Evolutionary conservation across 2,888 invertebrate species (phyloP).

Genomic region (Gandaritis pyraliata): DNA sequence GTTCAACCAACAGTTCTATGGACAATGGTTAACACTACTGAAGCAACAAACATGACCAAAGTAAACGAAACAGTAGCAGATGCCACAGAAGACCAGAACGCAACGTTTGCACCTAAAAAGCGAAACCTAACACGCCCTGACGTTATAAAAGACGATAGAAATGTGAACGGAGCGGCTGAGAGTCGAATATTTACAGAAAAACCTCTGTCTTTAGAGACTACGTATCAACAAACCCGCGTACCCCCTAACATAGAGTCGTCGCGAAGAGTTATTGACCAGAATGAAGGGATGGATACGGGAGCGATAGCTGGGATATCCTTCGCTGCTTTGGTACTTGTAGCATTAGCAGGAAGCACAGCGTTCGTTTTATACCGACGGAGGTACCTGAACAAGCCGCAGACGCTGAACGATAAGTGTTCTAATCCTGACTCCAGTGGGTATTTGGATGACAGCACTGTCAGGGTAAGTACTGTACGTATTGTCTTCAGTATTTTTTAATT

Average conservation of each 20-base stretch:
- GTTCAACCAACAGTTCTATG: slow-evolving; percentile 61
- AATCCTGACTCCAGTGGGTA: slow-evolving; percentile 95
- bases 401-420: slow-evolving; percentile 91
- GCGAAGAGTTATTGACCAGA: slow-evolving; percentile 67
- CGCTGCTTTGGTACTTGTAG: slow-evolving; percentile 86
- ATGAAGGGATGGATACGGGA: slow-evolving; percentile 81
- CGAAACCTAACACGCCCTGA: slow-evolving; percentile 70
- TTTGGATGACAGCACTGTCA: slow-evolving; percentile 93
- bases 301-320: slow-evolving; percentile 89
- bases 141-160: slow-evolving; percentile 67
- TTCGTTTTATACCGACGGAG: slow-evolving; percentile 88
- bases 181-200: slow-evolving; percentile 77
- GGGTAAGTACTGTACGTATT: slow-evolving; percentile 83
- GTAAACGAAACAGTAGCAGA: slow-evolving; percentile 55
- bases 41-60: slow-evolving; percentile 43
- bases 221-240: slow-evolving; percentile 72
- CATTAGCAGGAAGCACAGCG: slow-evolving; percentile 86
- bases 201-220: slow-evolving; percentile 74
- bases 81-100: slow-evolving; percentile 62
- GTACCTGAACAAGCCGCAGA: slow-evolving; percentile 92
- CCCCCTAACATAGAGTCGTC: slow-evolving; percentile 75
- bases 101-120: slow-evolving; percentile 61
- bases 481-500: neutral
- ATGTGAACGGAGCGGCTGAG: slow-evolving; percentile 58
- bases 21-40: slow-evolving; percentile 61